These are phyloP conservation scores for Enteromius anoplus DNA, from an alignment of 2,797 vertebrate species.

Conservation along the genomic window DNA sequence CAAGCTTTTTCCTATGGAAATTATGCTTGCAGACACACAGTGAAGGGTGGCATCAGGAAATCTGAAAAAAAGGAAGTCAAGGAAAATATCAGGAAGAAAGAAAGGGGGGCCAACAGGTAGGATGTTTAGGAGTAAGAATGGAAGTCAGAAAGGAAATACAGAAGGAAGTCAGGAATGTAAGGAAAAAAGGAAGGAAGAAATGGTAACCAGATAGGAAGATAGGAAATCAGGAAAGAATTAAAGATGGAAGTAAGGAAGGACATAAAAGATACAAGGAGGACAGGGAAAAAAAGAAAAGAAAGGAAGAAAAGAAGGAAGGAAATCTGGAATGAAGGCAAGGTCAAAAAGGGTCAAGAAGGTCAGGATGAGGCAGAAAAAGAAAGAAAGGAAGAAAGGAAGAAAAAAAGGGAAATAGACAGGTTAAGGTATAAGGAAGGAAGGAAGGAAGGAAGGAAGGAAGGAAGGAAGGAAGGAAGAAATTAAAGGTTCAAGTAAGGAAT, in stretches of 20 bases:
- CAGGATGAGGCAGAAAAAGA: neutral
- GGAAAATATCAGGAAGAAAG: neutral
- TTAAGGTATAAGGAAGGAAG: neutral
- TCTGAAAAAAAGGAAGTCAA: neutral
- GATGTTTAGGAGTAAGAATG: neutral
- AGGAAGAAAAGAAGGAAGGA: neutral
- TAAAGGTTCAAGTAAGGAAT: neutral
- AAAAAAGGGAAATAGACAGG: neutral
- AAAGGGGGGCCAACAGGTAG: neutral
- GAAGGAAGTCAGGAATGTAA: neutral
- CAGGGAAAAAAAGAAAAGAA: neutral
- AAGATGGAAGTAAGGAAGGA: neutral
- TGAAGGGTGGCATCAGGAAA: neutral
- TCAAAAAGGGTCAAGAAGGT: neutral
- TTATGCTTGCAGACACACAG: neutral
- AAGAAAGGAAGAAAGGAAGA: neutral
- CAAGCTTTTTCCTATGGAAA: neutral
- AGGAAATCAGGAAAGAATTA: neutral
- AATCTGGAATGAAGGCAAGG: too few species aligned
- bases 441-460: too few species aligned
- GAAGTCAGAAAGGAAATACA: neutral
- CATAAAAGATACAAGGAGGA: too few species aligned
- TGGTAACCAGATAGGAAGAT: neutral
- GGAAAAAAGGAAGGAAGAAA: neutral
- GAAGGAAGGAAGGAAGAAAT: too few species aligned